These are phyloP conservation scores for Bryconaethiops microstoma DNA, from an alignment of 2,797 vertebrate species.

Conservation along the genomic window DNA sequence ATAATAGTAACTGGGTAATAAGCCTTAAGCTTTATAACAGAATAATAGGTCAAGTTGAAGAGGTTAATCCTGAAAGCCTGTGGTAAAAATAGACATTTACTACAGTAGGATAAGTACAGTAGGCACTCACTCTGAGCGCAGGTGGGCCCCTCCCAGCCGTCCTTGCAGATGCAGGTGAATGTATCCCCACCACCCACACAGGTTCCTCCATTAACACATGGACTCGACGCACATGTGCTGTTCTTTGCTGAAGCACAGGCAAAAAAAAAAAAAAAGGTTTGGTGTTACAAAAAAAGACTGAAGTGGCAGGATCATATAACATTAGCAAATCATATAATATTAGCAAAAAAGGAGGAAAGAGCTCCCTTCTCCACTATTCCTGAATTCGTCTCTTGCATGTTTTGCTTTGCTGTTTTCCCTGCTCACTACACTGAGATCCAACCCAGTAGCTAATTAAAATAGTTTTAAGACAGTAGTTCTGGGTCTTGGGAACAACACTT, in stretches of 20 bases:
- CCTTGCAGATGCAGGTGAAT: constrained; percentile 97
- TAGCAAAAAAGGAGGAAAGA: neutral
- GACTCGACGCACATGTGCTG: constrained; percentile 91
- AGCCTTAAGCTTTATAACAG: neutral
- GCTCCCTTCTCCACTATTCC: neutral
- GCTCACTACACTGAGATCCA: neutral
- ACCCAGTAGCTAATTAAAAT: too few relatives aligned
- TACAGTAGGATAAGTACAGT: neutral
- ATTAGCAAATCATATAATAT: neutral
- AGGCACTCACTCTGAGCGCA: constrained; percentile 88
- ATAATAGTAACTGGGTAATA: neutral
- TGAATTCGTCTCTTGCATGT: neutral
- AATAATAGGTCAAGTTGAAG: neutral
- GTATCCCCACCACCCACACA: constrained; percentile 93
- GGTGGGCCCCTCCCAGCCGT: constrained; percentile 95
- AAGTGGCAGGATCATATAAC: neutral
- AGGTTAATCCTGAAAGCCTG: neutral
- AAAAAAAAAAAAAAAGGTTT: constrained; percentile 18
- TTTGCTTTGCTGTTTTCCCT: neutral
- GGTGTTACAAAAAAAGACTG: neutral
- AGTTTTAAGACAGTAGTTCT: too few relatives aligned
- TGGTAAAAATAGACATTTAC: neutral
- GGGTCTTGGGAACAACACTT: too few relatives aligned
- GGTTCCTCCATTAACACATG: constrained; percentile 92
- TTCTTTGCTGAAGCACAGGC: constrained; percentile 81